These are phyloP conservation scores for Atractosteus spatula DNA, from an alignment of 2,113 vertebrate genomes.

Conservation along the genomic window DNA sequence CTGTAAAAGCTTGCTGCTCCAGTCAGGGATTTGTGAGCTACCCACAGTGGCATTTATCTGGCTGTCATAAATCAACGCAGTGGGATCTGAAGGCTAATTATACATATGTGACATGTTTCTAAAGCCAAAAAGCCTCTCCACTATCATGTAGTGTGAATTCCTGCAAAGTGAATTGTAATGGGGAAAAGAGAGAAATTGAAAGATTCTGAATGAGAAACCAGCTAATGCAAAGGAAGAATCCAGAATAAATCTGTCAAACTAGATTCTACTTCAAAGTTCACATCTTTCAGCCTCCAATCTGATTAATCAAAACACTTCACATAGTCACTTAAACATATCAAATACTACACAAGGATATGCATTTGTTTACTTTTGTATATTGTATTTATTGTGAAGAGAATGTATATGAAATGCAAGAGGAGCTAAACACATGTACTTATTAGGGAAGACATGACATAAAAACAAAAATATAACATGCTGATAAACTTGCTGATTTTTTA, in stretches of 20 bases:
- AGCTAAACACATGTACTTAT: no score
- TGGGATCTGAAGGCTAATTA: conserved; percentile 50
- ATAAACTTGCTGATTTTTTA: no score
- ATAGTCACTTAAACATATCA: background rate
- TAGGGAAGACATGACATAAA: no score
- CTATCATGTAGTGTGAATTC: conserved; percentile 25
- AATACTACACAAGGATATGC: no score
- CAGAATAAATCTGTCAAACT: background rate
- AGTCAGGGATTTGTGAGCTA: conserved; percentile 43
- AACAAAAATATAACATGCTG: no score
- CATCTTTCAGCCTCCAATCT: background rate
- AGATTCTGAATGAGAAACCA: background rate
- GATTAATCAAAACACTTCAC: conserved; percentile 1
- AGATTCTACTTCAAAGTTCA: background rate
- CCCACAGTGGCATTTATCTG: conserved; percentile 34
- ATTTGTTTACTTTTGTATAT: no score
- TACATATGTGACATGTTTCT: conserved; percentile 49
- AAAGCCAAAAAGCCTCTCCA: conserved; percentile 39
- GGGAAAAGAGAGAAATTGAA: background rate
- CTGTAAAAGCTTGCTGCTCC: conserved; percentile 15
- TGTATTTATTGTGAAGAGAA: no score
- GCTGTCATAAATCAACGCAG: conserved; percentile 48
- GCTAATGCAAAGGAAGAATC: background rate
- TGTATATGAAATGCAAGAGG: no score
- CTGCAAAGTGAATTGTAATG: conserved; percentile 28